A percentile compares a stretch with the other conserved stretches of the same genome.
These are phyloP conservation scores for Osmerus eperlanus DNA, from an alignment of 2,113 vertebrate genomes.

Conservation along the genomic window DNA sequence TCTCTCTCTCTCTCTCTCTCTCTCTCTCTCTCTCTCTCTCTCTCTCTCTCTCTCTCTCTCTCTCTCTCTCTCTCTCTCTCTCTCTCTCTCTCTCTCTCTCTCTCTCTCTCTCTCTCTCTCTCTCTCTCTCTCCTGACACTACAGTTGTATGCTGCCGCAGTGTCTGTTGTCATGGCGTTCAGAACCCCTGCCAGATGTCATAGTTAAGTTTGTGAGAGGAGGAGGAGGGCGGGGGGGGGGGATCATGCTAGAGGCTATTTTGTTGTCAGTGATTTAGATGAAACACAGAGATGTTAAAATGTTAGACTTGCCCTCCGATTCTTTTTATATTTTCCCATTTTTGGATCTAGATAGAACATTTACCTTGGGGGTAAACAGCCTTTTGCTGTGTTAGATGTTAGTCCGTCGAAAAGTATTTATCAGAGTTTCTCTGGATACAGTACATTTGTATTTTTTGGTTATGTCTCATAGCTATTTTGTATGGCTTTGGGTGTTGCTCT, in stretches of 20 bases:
- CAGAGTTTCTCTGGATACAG: constrained; percentile 32
- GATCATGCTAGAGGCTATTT: constrained; percentile 77
- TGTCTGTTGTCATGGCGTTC: constrained; percentile 81
- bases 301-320: constrained; percentile 69
- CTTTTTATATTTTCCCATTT: constrained; percentile 34
- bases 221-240: constrained; percentile 37
- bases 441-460: constrained; percentile 22
- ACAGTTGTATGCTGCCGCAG: constrained; percentile 68
- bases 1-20: constrained; percentile 60
- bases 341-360: constrained; percentile 57
- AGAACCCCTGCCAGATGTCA: constrained; percentile 82
- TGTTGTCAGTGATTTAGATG: constrained; percentile 81
- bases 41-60: too few relatives aligned
- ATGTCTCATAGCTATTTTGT: constrained; percentile 20
- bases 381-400: constrained; percentile 60
- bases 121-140: constrained; percentile 51
- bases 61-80: too few relatives aligned
- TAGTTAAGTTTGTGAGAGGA: constrained; percentile 76
- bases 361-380: constrained; percentile 66
- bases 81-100: too few relatives aligned
- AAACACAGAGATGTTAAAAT: constrained; percentile 75
- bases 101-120: too few relatives aligned
- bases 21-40: constrained; percentile 45
- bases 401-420: constrained; percentile 44
- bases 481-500: neutral